Base-by-base conservation (phyloP, 2,797 vertebrate species). In the Hoplostethus atlanticus region DNA sequence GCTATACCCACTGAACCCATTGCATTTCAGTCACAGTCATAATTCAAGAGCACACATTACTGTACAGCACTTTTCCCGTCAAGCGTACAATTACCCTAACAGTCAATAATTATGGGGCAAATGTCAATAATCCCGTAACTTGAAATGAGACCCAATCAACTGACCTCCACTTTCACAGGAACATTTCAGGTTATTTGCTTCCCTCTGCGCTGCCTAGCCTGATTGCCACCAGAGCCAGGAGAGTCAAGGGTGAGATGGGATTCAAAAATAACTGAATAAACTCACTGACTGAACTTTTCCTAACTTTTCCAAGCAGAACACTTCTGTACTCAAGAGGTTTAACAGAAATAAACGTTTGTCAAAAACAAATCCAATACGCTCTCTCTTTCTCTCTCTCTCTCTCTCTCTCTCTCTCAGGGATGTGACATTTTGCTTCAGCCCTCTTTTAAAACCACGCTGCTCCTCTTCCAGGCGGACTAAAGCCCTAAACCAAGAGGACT, bases 91-190 rank as follows among this genome's bases (percentile, higher is more conserved):
- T 79, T 84, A 82, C 52, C 53, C 65, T 25, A 54, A 50, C 66
- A n/a, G 59, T 70, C 76, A 86, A 88, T 13, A 83, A 65, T 75
- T 66, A 70, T 75, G 68, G 12, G 10, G 70, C 64, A 75, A 69
- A 61, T 52, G 53, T 79, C 65, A 70, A 76, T 57, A 67, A 75
- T 30, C 48, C 60, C 70, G 75, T 81, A 58, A 71, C 38, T 71
- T 68, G 53, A 71, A 84, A 81, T 68, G 53, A 78, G 58, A 74
- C 52, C 70, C 64, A 73, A 89, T 86, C 76, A 69, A 83, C 82
- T 80, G 84, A 79, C 61, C 13, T 46, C 83, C 84, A 89, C 73
- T 79, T 85, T 78, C 65, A 76, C 73, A 86, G 85, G 85, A 77
- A 85, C 75, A 77, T 74, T 81, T 79, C 2, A 54, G 46, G 87